A percentile compares a stretch with the other conserved stretches of the same genome.
These are phyloP conservation scores for Burhinus bistriatus DNA, from an alignment of 2,113 vertebrate species.

Conservation along the genomic window DNA sequence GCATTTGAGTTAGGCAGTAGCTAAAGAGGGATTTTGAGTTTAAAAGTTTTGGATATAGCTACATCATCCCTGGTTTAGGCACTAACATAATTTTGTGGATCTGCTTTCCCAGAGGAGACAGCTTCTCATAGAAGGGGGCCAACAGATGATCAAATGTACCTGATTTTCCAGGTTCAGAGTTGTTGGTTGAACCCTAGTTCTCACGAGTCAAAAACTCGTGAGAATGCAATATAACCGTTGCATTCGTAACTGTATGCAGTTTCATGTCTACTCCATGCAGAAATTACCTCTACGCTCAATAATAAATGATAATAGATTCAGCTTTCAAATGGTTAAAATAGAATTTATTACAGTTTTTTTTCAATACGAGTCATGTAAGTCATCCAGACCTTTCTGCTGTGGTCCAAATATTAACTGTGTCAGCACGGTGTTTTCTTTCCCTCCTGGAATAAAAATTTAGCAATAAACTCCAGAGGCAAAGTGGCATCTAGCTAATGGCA, in stretches of 20 bases:
- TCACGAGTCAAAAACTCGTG: background rate
- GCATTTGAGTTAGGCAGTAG: background rate
- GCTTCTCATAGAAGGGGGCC: background rate
- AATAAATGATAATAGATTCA: background rate
- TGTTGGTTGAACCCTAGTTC: background rate
- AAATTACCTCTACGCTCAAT: background rate
- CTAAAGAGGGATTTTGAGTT: background rate
- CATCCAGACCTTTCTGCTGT: background rate
- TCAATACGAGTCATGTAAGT: background rate
- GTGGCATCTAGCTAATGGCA: slow-evolving; percentile 49
- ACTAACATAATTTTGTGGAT: background rate
- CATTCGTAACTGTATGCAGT: background rate
- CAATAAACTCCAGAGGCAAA: slow-evolving; percentile 59
- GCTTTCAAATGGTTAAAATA: background rate
- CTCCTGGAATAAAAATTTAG: slow-evolving; percentile 33
- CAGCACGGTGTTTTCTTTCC: background rate
- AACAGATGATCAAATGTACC: background rate
- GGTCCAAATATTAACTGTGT: slow-evolving; percentile 26
- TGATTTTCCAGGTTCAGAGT: background rate
- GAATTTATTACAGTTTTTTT: background rate
- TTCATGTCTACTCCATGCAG: background rate
- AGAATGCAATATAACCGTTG: accelerated
- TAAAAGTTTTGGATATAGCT: background rate
- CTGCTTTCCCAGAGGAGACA: background rate
- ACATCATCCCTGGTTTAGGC: background rate